Evolutionary conservation across 2,113 vertebrate genomes (phyloP), one percentile per base, ranked within the genome.

Genomic region (Phoxinus phoxinus): DNA sequence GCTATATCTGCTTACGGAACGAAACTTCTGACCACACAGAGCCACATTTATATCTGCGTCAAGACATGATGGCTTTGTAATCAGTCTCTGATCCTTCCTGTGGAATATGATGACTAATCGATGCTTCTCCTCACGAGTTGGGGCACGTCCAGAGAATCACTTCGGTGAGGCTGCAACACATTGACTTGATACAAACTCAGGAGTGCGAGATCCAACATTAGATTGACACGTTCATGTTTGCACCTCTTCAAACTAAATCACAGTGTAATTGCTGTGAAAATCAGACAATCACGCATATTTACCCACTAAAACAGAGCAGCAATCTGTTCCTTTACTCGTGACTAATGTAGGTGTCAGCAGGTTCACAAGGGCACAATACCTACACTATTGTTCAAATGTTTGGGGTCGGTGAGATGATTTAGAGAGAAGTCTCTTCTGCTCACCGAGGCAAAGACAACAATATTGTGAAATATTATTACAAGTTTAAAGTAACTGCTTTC

Each of bases 101-200:
- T 87, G 86, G 85, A 90, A 91, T 75, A 89, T 89, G 86, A 92
- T 90, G 89, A 92, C 87, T 86, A 92, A 93, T 94, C 93, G 88
- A 92, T 94, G 77, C 59, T 72, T 44, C 32, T 17, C 83, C 83
- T 88, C 67, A 41, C 84, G 86, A 87, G 88, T 79, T 85, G 84
- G 88, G 59, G 76, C 85, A 88, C 61, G 83, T 85, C 83, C 78
- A 86, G 82, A 87, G 89, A 90, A 77, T 91, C 91, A 89, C 65
- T 82, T 67, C 88, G 82, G 84, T 86, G 80, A 56, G 53, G 19
- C 53, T 56, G 6, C 84, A 65, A 72, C 13, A 84, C 2, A 53
- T 90, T 81, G 90, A 93, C 87, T 87, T 13, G 27, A 87, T 75
- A 1, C n/a, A 35, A 89, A 69, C 15, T 21, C 67, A 30, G 69